Evolutionary conservation across 2,888 invertebrate genomes (phyloP).

Genomic region (Hypomecis atomaria): DNA sequence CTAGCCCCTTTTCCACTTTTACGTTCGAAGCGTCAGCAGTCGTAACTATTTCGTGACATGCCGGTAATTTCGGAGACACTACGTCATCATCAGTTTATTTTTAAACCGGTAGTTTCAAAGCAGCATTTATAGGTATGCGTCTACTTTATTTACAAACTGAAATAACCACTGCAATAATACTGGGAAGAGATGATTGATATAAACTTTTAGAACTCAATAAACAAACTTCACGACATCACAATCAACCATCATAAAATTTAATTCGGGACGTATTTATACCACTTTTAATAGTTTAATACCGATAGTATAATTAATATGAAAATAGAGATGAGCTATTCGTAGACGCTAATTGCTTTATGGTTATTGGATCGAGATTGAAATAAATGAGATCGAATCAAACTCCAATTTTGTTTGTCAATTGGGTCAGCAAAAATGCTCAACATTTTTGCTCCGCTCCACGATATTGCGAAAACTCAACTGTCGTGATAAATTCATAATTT

Average conservation of each 20-base stretch:
- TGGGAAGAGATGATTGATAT: constrained; percentile 37
- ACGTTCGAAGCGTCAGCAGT: constrained; percentile 1
- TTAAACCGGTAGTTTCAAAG: constrained; percentile 48
- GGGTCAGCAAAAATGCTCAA: constrained; percentile 46
- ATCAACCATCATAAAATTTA: constrained; percentile 15
- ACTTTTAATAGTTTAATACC: constrained; percentile 1
- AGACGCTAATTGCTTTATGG: constrained; percentile 16
- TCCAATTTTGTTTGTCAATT: constrained; percentile 45
- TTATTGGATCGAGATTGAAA: constrained; percentile 18
- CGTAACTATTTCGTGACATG: constrained; percentile 2
- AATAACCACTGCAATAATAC: constrained; percentile 38
- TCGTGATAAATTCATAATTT: constrained; percentile 10
- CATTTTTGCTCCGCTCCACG: constrained; percentile 37
- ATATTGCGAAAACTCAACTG: constrained; percentile 8
- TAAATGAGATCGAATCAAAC: constrained; percentile 25
- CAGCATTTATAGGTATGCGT: constrained; percentile 45
- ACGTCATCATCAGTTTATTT: constrained; percentile 56
- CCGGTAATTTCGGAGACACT: constrained; percentile 30
- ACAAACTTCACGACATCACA: constrained; percentile 21
- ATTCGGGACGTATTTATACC: constrained; percentile 12
- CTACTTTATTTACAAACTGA: constrained; percentile 40
- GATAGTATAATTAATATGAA: background rate
- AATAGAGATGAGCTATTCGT: constrained; percentile 5
- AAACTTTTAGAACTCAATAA: constrained; percentile 15
- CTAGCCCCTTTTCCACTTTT: constrained; percentile 6